Conservation (phyloP, 2,797 vertebrate genomes). For the Micropoecilia bifurca region DNA sequence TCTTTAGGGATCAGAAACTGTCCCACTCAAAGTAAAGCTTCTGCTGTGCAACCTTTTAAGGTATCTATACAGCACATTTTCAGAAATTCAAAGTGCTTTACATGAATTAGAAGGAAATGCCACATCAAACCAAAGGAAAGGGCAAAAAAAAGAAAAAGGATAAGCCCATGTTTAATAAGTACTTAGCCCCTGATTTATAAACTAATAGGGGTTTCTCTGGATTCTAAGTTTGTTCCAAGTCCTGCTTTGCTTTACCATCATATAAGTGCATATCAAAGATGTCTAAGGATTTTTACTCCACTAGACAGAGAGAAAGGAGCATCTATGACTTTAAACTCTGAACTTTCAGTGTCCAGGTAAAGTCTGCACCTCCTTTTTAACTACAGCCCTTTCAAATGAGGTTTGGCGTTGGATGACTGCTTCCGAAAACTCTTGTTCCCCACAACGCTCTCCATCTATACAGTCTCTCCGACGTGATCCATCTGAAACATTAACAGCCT, state of each 20-base stretch:
- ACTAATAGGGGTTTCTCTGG: no score
- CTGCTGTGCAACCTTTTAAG: neutral
- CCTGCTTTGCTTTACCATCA: neutral
- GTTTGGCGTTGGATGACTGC: slow-evolving; percentile 13
- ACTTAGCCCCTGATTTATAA: no score
- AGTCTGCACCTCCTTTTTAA: neutral
- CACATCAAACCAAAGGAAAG: no score
- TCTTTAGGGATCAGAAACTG: neutral
- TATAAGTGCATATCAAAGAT: neutral
- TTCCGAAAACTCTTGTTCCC: slow-evolving; percentile 18
- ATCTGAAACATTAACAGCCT: slow-evolving; percentile 57
- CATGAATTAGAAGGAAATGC: no score
- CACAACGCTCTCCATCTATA: neutral
- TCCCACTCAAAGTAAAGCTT: slow-evolving; percentile 9
- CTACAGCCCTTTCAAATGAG: slow-evolving; percentile 8
- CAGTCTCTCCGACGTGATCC: slow-evolving; percentile 31
- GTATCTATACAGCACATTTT: no score
- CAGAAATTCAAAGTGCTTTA: no score
- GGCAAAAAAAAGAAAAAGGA: no score
- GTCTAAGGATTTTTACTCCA: slow-evolving; percentile 10
- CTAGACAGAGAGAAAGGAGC: neutral
- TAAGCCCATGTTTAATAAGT: no score
- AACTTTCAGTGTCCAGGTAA: neutral
- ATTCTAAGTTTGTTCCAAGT: no score
- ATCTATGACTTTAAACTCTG: neutral